Base-by-base conservation (phyloP, 2,797 vertebrate species). In the Alca torda region DNA sequence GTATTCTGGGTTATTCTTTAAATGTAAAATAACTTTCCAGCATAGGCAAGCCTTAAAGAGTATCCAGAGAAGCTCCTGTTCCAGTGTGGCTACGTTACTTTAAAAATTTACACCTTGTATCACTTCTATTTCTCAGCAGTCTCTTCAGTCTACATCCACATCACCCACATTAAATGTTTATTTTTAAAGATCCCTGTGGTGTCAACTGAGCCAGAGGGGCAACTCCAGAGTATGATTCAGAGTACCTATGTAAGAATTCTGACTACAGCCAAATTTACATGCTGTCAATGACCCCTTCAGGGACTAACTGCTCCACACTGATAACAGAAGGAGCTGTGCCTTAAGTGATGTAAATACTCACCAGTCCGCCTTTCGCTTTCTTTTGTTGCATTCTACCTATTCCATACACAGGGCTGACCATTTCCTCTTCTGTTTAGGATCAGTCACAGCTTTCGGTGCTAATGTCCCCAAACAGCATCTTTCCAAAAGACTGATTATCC, bases 361-460 rank as follows among this genome's bases (percentile, higher is more conserved):
- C 10, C 23, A 6, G 56, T 51, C 60, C 53, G 74, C 45, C 61
- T 20, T 41, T 31, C 0, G 5, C 68, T 65, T 87, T 59, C 67
- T 35, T 50, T 6, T 53, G n/a, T 19, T 46, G 28, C 23, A 9
- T 82, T 82, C 65, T 37, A 50, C 37, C 30, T 51, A 4, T 41
- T 43, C 56, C 70, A 39, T 2, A 9, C 26, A 13, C 19, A 16
- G 21, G 30, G 7, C 0, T 37, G 51, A 45, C n/a, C 20, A 5
- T 87, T 80, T 80, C 59, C 63, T 43, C 61, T 46, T 63, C 41
- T 16, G 75, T 33, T 77, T 14, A 15, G 46, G 35, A 35, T 24
- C 92, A 85, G 17, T 6, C 70, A 46, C 64, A 61, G 63, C 67
- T 31, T 20, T 26, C 72, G 37, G 64, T 5, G 24, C 72, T 17